Evolutionary conservation across 37 sponge, comb jelly and placozoan species (phyloP).

Genomic region (Theonella swinhoei): DNA sequence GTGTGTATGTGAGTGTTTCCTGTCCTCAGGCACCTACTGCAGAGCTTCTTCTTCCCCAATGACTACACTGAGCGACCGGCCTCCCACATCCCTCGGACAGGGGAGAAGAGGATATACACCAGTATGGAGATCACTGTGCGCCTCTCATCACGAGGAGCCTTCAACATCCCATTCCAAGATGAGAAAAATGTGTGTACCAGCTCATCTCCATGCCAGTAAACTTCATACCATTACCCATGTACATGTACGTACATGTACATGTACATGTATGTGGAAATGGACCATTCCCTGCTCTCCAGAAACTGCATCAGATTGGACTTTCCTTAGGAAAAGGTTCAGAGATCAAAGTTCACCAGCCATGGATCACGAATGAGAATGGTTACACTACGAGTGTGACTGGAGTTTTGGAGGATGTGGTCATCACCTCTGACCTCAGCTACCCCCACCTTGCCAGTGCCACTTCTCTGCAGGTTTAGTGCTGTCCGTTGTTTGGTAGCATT

Average conservation of each 20-base stretch:
- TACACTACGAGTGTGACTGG: constrained; percentile 44
- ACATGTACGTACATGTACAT: no score
- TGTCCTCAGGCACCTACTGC: constrained; percentile 47
- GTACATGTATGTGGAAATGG: no score
- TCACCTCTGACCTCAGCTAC: constrained; percentile 39
- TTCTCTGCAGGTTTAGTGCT: constrained; percentile 17
- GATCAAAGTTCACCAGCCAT: constrained; percentile 47
- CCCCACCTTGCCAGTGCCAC: constrained; percentile 33
- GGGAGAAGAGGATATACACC: constrained; percentile 61
- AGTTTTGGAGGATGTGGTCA: neutral
- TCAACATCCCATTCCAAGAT: constrained; percentile 30
- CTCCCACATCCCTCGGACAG: constrained; percentile 47
- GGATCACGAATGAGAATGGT: constrained; percentile 52
- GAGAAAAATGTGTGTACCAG: neutral
- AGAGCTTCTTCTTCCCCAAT: constrained; percentile 71
- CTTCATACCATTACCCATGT: no score
- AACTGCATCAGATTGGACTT: constrained; percentile 7
- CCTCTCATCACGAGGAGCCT: neutral
- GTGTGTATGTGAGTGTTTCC: neutral
- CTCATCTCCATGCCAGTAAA: no score
- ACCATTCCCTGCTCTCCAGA: neutral
- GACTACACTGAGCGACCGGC: constrained; percentile 44
- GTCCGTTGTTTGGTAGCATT: neutral
- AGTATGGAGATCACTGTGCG: constrained; percentile 50
- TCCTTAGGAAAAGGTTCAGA: neutral